These are phyloP conservation scores for Pavo muticus DNA, from an alignment of 2,113 vertebrate species.

Conservation along the genomic window DNA sequence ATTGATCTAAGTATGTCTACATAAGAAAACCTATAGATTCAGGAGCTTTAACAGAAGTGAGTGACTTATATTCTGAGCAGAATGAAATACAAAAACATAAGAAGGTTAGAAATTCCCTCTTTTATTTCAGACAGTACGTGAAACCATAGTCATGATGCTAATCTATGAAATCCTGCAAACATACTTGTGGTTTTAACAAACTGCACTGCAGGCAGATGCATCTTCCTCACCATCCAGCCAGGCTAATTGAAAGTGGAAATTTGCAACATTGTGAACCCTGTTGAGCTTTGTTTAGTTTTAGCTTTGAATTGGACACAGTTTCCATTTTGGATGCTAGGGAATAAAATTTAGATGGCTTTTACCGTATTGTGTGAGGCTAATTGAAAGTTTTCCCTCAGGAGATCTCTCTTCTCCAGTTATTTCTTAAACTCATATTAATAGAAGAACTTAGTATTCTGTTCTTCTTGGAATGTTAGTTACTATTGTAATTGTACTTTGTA, in stretches of 20 bases:
- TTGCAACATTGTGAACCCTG: neutral
- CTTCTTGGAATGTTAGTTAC: neutral
- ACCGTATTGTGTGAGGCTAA: neutral
- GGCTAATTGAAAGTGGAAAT: neutral
- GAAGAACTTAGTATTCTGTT: neutral
- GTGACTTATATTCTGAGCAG: neutral
- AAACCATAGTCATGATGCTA: neutral
- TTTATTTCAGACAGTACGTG: neutral
- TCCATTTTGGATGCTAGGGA: neutral
- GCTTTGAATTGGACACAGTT: neutral
- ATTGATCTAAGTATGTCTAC: neutral
- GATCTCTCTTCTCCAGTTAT: neutral
- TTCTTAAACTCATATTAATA: neutral
- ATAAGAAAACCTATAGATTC: neutral
- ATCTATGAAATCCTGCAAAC: neutral
- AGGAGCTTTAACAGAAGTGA: neutral
- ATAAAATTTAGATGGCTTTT: constrained; percentile 22
- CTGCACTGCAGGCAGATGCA: neutral
- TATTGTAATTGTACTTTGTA: neutral
- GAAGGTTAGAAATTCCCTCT: neutral
- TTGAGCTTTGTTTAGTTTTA: neutral
- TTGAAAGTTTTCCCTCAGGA: neutral
- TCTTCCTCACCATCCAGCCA: neutral
- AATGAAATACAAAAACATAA: neutral
- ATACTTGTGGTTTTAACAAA: neutral